A percentile compares a stretch with the other conserved stretches of the same genome.
Evolutionary conservation across 2,888 invertebrate species (phyloP).

Genomic region (Mythimna ferrago): DNA sequence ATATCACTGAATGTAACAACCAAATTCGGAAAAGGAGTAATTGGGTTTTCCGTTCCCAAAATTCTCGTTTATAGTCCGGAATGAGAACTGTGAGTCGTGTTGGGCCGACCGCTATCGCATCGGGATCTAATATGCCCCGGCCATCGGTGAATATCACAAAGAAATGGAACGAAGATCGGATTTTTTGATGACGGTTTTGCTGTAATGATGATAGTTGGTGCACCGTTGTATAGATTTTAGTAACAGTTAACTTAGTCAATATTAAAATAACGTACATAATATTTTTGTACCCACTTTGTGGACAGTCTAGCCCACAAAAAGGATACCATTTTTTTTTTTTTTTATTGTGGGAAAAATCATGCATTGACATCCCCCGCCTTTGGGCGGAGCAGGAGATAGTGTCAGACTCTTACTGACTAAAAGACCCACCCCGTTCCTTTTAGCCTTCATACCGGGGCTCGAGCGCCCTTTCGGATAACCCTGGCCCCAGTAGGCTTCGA

Average conservation of each 20-base stretch:
- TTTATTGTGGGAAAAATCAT: too few species aligned
- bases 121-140: conserved; percentile 21
- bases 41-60: conserved; percentile 37
- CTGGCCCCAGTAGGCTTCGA: too few species aligned
- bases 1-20: conserved; percentile 1
- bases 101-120: conserved; percentile 25
- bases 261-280: neutral
- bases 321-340: too few species aligned
- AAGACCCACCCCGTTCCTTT: too few species aligned
- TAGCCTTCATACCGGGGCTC: too few species aligned
- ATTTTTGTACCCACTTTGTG: too few species aligned
- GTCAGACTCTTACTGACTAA: too few species aligned
- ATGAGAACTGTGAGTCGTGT: conserved; percentile 34
- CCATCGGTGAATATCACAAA: conserved; percentile 27
- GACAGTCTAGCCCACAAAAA: too few species aligned
- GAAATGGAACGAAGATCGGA: conserved; percentile 21
- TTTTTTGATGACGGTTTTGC: neutral
- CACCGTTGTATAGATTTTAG: conserved; percentile 1
- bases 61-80: conserved; percentile 31
- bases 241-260: neutral
- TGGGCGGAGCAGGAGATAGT: too few species aligned
- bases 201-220: neutral
- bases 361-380: too few species aligned
- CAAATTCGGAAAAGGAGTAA: conserved; percentile 27
- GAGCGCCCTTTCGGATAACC: too few species aligned